Evolutionary conservation across 2,888 invertebrate genomes (phyloP).

Genomic region (Eremobia ochroleuca): DNA sequence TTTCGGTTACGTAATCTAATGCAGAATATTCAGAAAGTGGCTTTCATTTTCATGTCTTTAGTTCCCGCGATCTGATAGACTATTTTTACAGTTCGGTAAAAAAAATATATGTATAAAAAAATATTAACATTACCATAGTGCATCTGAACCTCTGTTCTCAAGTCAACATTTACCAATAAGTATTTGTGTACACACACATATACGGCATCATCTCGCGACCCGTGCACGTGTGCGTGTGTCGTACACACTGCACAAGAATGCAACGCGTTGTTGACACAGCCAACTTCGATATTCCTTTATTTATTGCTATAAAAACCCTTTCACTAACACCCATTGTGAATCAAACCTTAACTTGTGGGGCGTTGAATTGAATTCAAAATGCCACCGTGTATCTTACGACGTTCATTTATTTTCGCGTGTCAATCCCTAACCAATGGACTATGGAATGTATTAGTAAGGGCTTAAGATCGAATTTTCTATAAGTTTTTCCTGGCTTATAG

Average conservation of each 20-base stretch:
- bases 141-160: constrained; percentile 77
- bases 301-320: constrained; percentile 90
- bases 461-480: constrained; percentile 69
- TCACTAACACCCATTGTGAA: constrained; percentile 57
- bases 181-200: constrained; percentile 85
- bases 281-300: constrained; percentile 91
- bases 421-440: constrained; percentile 66
- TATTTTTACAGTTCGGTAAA: background rate
- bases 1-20: background rate
- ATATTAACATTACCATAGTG: constrained; percentile 58
- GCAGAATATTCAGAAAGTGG: background rate
- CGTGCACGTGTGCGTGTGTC: constrained; percentile 77
- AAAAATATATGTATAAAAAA: background rate
- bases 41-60: background rate
- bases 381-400: constrained; percentile 67
- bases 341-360: constrained; percentile 33
- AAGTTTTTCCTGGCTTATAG: constrained; percentile 62
- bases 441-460: constrained; percentile 64
- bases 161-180: constrained; percentile 90
- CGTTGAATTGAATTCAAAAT: constrained; percentile 58
- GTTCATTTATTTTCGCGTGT: constrained; percentile 62
- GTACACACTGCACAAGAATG: constrained; percentile 89
- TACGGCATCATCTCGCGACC: constrained; percentile 44
- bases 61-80: background rate
- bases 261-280: constrained; percentile 91